A percentile compares a stretch with the other conserved stretches of the same genome.
Evolutionary conservation across 2,113 vertebrate species (phyloP).

Genomic region (Dromas ardeola): DNA sequence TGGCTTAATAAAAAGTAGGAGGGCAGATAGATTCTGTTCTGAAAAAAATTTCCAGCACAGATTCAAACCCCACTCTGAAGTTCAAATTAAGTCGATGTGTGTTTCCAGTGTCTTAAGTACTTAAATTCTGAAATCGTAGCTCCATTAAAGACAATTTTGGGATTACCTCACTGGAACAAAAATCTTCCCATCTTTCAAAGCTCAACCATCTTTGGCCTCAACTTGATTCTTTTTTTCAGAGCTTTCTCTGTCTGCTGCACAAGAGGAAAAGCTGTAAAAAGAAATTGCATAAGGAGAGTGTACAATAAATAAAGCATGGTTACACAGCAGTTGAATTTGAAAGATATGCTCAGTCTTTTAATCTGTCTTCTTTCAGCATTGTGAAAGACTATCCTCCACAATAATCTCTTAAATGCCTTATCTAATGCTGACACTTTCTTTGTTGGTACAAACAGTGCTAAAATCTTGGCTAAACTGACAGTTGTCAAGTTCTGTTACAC

Average conservation of each 20-base stretch:
- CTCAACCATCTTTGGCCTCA: not conserved
- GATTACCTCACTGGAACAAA: not conserved
- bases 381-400: not conserved
- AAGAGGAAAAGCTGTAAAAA: not conserved
- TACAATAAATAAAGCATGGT: not conserved
- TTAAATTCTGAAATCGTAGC: not conserved
- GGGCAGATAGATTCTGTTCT: not conserved
- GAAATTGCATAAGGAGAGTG: not conserved
- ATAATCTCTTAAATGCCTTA: not conserved
- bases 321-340: not conserved
- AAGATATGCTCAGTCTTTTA: not conserved
- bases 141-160: not conserved
- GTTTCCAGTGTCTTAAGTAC: not conserved
- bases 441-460: not conserved
- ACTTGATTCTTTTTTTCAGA: not conserved
- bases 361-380: not conserved
- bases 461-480: not conserved
- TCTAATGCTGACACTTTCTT: not conserved
- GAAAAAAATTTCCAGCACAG: not conserved
- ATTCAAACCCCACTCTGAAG: not conserved
- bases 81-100: not conserved
- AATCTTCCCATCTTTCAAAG: not conserved
- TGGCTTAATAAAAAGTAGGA: not conserved
- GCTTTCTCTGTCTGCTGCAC: not conserved
- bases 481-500: not conserved